Evolutionary conservation across 2,113 vertebrate species (phyloP).

Genomic region (Alouatta palliata): DNA sequence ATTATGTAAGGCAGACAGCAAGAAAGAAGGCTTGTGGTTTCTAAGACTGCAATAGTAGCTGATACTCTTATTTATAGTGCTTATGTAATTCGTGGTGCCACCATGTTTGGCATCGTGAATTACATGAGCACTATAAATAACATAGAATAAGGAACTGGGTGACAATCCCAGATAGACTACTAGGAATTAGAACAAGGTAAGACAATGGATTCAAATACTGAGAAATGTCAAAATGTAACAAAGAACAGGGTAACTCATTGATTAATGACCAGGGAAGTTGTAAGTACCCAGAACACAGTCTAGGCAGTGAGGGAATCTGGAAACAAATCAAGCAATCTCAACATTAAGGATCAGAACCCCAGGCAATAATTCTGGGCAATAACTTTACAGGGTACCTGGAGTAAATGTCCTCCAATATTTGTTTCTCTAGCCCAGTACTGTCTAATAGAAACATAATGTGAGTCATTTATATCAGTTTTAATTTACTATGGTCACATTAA

Average conservation of each 20-base stretch:
- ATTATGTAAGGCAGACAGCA: neutral
- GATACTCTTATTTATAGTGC: neutral
- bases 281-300: neutral
- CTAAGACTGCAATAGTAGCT: neutral
- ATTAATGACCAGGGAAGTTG: neutral
- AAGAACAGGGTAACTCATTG: neutral
- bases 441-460: neutral
- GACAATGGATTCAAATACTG: neutral
- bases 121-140: neutral
- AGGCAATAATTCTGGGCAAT: neutral
- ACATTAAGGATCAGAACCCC: neutral
- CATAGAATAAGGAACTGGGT: neutral
- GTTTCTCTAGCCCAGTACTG: neutral
- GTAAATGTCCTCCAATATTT: neutral
- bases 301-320: neutral
- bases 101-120: neutral
- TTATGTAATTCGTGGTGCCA: too few relatives aligned
- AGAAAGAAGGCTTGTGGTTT: neutral
- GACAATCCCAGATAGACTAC: neutral
- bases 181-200: slow-evolving; percentile 3
- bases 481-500: neutral
- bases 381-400: neutral
- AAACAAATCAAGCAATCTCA: slow-evolving; percentile 15
- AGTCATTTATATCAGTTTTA: neutral
- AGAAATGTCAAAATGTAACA: slow-evolving; percentile 5